phyloP scores from a whole-genome alignment of 2,113 vertebrate species.

The Elachura formosa region DNA sequence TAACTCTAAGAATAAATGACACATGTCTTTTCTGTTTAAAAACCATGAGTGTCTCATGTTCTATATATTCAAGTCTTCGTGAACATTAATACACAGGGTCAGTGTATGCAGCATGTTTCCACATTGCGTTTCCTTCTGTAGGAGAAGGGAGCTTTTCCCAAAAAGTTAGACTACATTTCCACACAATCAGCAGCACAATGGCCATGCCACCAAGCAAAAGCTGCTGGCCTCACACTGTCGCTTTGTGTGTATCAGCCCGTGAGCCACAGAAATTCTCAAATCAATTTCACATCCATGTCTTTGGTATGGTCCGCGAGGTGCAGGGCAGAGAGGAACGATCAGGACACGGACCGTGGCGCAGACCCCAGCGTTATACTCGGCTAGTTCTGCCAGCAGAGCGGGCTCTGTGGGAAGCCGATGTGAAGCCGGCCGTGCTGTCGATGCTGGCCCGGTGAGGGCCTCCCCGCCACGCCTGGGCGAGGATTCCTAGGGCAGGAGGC shows the following conservation, averaged over 20 bases:
- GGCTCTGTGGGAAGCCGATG: neutral
- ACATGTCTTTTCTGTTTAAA: neutral
- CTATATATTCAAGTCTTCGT: accelerated
- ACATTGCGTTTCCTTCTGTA: neutral
- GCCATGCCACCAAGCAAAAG: neutral
- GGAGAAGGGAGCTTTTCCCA: neutral
- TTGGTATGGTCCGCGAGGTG: accelerated
- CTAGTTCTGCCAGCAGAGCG: neutral
- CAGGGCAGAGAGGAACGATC: neutral
- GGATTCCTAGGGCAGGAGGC: neutral
- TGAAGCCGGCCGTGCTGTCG: neutral
- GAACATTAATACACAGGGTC: neutral
- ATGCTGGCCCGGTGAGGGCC: neutral
- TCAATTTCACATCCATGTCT: neutral
- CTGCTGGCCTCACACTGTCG: neutral
- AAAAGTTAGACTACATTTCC: neutral
- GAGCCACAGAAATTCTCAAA: neutral
- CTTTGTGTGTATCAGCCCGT: neutral
- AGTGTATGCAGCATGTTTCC: accelerated
- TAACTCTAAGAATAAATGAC: neutral
- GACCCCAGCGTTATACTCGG: accelerated
- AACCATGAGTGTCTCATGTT: accelerated
- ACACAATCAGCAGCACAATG: neutral
- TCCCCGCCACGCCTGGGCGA: neutral
- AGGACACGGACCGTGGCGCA: neutral